Base-by-base conservation (phyloP, 2,113 vertebrate species). In the Sinosuthora webbiana region DNA sequence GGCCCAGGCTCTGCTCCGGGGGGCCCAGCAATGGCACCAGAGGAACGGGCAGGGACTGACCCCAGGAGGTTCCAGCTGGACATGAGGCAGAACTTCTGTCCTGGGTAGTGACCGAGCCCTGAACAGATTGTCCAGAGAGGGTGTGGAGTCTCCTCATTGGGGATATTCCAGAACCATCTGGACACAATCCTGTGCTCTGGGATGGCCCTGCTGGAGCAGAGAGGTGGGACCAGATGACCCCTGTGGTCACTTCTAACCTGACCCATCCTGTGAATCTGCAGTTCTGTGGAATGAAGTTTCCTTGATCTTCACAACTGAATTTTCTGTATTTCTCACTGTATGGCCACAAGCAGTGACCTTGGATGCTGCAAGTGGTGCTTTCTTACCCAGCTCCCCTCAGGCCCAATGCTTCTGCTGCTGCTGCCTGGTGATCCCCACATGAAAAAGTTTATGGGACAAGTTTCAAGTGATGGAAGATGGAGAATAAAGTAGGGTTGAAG, bases 31-130 rank as follows among this genome's bases (percentile, higher is more conserved):
- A 24, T 70, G 80, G 45, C 24, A n/a, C 37, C 57, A 44, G 56
- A 59, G 45, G 9, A 15, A 60, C 7, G 4, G 44, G 31, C 80
- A 83, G 37, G 45, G 21, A 35, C 45, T 52, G 80, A 62, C 37
- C 67, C 67, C 56, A 25, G 37, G 24, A 19, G 10, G 12, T 35
- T 71, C 56, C 45, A 1, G 6, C 13, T 39, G 78, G 21, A 8
- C 59, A 39, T 1, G 57, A 47, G 81, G 27, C 23, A 74, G 10
- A 84, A 41, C 35, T 57, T 75, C 60, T 49, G 15, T 15, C 28
- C 62, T 80, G 21, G 0, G 16, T 64, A 49, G 17, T 57, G 64
- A 2, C n/a, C 0, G 1, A 57, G 31, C 2, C 1, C n/a, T 37
- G 57, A 37, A 37, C 23, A 37, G n/a, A 25, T 59, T 59, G 57